Percentiles rank a stretch among this genome's conserved stretches.
Evolutionary conservation across 2,888 invertebrate genomes (phyloP).

Genomic region (Ichneumoninae sp.): DNA sequence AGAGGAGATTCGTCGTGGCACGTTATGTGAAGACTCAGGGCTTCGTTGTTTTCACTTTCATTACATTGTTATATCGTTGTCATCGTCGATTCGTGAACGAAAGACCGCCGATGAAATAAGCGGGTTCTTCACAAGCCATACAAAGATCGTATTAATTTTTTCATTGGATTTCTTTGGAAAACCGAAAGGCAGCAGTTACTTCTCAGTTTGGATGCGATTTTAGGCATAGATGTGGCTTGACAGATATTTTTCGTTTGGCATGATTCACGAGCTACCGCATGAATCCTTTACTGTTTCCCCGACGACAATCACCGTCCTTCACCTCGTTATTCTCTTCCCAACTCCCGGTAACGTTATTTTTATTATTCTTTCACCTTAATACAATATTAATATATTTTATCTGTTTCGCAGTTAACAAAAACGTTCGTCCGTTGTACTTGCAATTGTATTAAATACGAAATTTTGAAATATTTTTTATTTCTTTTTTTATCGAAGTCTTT

Average conservation of each 20-base stretch:
- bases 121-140: slow-evolving; percentile 34
- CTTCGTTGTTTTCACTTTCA: slow-evolving; percentile 42
- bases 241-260: slow-evolving; percentile 73
- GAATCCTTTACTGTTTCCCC: slow-evolving; percentile 63
- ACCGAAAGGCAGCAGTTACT: slow-evolving; percentile 76
- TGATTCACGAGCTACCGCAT: slow-evolving; percentile 72
- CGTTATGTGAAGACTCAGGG: slow-evolving; percentile 51
- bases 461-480: no score
- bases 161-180: slow-evolving; percentile 14
- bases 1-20: slow-evolving; percentile 63
- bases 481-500: no score
- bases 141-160: slow-evolving; percentile 26
- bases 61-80: slow-evolving; percentile 26
- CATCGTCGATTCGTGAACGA: slow-evolving; percentile 7
- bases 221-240: slow-evolving; percentile 58
- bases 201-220: slow-evolving; percentile 77
- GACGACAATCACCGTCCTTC: slow-evolving; percentile 15
- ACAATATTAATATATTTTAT: slow-evolving; percentile 48
- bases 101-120: background rate
- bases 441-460: slow-evolving; percentile 2
- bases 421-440: slow-evolving; percentile 43
- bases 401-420: slow-evolving; percentile 44
- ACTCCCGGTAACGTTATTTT: slow-evolving; percentile 38
- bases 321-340: slow-evolving; percentile 7
- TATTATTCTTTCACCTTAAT: slow-evolving; percentile 36